Evolutionary conservation across 2,113 vertebrate genomes (phyloP), one percentile per base, ranked within the genome.

Genomic region (Zapornia atra): DNA sequence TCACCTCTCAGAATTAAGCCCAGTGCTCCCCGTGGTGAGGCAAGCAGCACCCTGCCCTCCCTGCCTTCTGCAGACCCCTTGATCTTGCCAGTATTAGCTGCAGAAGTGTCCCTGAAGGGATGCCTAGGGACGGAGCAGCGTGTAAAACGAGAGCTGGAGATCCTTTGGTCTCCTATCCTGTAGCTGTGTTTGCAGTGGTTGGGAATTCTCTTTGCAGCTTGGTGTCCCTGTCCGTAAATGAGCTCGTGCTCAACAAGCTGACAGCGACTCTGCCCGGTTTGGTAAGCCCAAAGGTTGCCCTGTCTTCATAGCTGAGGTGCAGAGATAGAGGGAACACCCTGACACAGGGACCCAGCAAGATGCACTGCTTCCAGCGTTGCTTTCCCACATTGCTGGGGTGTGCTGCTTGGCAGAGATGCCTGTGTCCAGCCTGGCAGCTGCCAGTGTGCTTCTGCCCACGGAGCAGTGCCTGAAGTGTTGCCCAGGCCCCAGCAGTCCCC

Each of bases 371-470:
- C 25, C 51, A 13, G 17, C 15, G 26, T 15, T 56, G 34, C 48
- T 46, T 21, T 80, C 68, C 40, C 56, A 3, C 5, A 2, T 12
- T 29, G 1, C 77, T 24, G 29, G 8, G 11, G 1, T 1, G 13
- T 1, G 2, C 57, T 1, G 10, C 13, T 46, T 12, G 8, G 17
- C 42, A 33, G 51, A 18, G 53, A 3, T 28, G 26, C 44, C 46
- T 5, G 3, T 22, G 46, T 26, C 50, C 70, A 78, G 42, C 36
- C 75, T 19, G 48, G 70, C 44, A 50, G 51, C 28, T 46, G 70
- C 64, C 0, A 1, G 16, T 2, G 0, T 7, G 21, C 13, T 66
- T 31, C 79, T 64, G 69, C 70, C 61, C 1, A 0, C 21, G 1
- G 54, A 50, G 21, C 0, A 0, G 31, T 28, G 59, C 63, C 54